Percentiles rank a stretch among this genome's conserved stretches.
phyloP scores from a whole-genome alignment of 2,888 invertebrate genomes.

The Nemotelus nigrinus region DNA sequence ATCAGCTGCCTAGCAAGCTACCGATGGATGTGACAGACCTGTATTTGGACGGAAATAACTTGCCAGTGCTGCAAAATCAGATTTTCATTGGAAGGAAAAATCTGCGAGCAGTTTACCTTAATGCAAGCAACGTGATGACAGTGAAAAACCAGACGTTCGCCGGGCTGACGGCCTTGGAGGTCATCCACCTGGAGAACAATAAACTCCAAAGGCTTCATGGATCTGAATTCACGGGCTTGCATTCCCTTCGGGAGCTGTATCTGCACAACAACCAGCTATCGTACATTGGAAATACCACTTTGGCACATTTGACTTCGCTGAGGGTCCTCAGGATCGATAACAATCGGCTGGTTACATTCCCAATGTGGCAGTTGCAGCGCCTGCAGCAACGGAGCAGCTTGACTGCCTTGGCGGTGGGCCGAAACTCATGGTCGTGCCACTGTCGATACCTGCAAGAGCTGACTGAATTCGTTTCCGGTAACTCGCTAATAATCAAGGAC shows the following conservation, averaged over 20 bases:
- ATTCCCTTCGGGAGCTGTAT: constrained; percentile 81
- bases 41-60: constrained; percentile 89
- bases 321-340: constrained; percentile 85
- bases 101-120: constrained; percentile 85
- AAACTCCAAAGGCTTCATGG: constrained; percentile 81
- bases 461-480: constrained; percentile 83
- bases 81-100: constrained; percentile 91
- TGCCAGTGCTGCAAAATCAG: constrained; percentile 84
- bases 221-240: constrained; percentile 84
- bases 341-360: constrained; percentile 82
- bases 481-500: constrained; percentile 82
- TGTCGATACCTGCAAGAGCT: constrained; percentile 88
- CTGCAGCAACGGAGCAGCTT: constrained; percentile 68
- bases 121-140: constrained; percentile 83
- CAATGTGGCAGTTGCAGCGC: constrained; percentile 78
- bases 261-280: constrained; percentile 86
- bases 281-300: constrained; percentile 82
- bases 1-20: constrained; percentile 75
- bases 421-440: constrained; percentile 90
- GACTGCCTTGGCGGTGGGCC: constrained; percentile 79
- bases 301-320: constrained; percentile 79
- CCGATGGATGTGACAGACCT: constrained; percentile 96
- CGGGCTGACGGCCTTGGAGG: constrained; percentile 80
- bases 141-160: constrained; percentile 92
- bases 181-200: constrained; percentile 87